Evolutionary conservation across 2,888 invertebrate species (phyloP).

Genomic region (Arctia plantaginis): DNA sequence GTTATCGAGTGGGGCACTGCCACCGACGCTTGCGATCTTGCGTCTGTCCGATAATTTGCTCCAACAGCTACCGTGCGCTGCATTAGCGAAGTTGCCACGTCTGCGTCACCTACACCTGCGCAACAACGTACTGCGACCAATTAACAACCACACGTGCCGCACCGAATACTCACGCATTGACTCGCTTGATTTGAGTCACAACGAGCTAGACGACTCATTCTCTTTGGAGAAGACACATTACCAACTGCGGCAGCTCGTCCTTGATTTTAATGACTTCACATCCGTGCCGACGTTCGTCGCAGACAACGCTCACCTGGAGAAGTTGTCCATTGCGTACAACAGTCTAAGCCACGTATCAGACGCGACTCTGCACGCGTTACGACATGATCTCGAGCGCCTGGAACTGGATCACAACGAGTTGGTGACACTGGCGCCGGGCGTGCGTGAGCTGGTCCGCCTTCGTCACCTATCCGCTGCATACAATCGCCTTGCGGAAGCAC

Average conservation of each 20-base stretch:
- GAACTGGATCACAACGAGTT: conserved; percentile 92
- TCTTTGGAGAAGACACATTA: conserved; percentile 88
- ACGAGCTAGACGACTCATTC: conserved; percentile 89
- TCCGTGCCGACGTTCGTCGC: conserved; percentile 88
- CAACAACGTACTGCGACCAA: conserved; percentile 64
- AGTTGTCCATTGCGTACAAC: conserved; percentile 92
- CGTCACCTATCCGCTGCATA: conserved; percentile 92
- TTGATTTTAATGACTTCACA: conserved; percentile 91
- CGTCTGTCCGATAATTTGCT: conserved; percentile 90
- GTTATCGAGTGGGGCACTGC: conserved; percentile 86
- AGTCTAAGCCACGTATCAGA: conserved; percentile 88
- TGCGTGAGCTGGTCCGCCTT: conserved; percentile 87
- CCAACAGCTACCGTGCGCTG: conserved; percentile 85
- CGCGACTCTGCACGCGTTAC: conserved; percentile 88
- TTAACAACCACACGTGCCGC: conserved; percentile 56
- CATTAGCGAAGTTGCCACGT: conserved; percentile 84
- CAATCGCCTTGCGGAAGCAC: conserved; percentile 88
- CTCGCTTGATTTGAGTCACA: conserved; percentile 92
- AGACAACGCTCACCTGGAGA: conserved; percentile 88
- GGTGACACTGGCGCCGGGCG: conserved; percentile 86
- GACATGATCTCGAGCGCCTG: conserved; percentile 89
- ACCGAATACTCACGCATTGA: conserved; percentile 87
- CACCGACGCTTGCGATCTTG: conserved; percentile 87
- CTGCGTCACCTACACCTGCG: conserved; percentile 89
- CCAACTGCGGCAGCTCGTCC: conserved; percentile 90